A percentile compares a stretch with the other conserved stretches of the same genome.
Conservation (phyloP, 2,797 vertebrate genomes). For the Leucoraja ocellata region DNA sequence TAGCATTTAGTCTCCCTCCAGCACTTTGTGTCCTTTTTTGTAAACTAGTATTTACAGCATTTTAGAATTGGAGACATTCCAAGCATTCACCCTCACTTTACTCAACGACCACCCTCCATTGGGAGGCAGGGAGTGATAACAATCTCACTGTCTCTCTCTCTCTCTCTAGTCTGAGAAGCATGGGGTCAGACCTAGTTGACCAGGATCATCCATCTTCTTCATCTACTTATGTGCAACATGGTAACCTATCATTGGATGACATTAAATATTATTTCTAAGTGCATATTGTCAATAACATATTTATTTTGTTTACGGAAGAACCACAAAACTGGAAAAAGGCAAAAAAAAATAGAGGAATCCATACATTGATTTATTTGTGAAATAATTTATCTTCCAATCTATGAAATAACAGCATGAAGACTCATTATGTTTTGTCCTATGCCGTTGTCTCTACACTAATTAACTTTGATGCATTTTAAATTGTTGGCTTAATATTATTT, state of each 20-base stretch:
- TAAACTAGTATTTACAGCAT: too few species aligned
- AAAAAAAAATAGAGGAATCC: not conserved
- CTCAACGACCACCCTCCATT: not conserved
- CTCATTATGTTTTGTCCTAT: too few species aligned
- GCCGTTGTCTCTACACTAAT: not conserved
- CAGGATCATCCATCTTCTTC: too few species aligned
- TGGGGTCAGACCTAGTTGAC: not conserved
- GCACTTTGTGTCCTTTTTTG: too few species aligned
- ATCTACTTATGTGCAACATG: not conserved
- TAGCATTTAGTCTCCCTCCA: too few species aligned
- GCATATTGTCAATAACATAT: not conserved
- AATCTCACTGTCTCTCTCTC: not conserved
- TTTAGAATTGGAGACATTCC: too few species aligned
- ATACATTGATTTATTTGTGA: not conserved
- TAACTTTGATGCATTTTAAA: not conserved
- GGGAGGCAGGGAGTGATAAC: not conserved
- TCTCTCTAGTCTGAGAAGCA: not conserved
- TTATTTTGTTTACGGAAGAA: not conserved
- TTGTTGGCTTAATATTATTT: constrained; percentile 2
- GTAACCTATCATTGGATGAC: not conserved
- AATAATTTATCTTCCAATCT: not conserved
- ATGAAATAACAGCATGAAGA: not conserved
- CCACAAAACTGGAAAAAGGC: not conserved
- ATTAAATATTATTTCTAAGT: not conserved
- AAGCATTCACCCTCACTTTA: not conserved